Evolutionary conservation across 2,888 invertebrate genomes (phyloP).

Genomic region (Aethes cnicana): DNA sequence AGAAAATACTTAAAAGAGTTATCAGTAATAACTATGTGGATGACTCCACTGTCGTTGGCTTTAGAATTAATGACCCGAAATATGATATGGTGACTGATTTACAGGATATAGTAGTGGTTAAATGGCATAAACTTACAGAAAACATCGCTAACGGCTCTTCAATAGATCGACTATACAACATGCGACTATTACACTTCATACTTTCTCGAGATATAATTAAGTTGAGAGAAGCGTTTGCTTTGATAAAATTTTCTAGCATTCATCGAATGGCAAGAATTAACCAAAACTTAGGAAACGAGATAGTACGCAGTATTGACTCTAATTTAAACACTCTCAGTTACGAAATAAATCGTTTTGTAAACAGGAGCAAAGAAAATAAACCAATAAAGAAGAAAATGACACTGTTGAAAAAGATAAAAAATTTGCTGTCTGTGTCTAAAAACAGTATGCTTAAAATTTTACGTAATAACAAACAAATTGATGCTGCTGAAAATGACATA

Average conservation of each 20-base stretch:
- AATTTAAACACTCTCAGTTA: constrained; percentile 43
- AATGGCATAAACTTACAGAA: constrained; percentile 46
- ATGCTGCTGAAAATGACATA: constrained; percentile 49
- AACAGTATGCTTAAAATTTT: constrained; percentile 48
- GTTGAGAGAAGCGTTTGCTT: constrained; percentile 48
- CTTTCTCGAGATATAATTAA: constrained; percentile 52
- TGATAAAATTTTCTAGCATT: constrained; percentile 47
- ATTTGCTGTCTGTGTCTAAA: constrained; percentile 52
- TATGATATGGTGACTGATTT: constrained; percentile 52
- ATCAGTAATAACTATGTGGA: constrained; percentile 45
- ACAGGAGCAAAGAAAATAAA: constrained; percentile 14
- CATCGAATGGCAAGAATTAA: constrained; percentile 49
- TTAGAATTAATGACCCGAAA: constrained; percentile 38
- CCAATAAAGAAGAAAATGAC: constrained; percentile 13
- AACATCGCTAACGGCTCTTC: constrained; percentile 40
- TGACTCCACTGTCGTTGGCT: constrained; percentile 39
- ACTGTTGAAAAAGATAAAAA: constrained; percentile 55
- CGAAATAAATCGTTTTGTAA: constrained; percentile 36
- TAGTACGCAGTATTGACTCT: constrained; percentile 44
- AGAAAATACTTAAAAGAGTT: constrained; percentile 50
- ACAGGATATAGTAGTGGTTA: constrained; percentile 45
- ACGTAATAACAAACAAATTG: constrained; percentile 45
- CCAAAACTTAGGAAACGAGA: constrained; percentile 37
- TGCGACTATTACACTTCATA: constrained; percentile 55
- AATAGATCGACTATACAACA: constrained; percentile 44